Evolutionary conservation across 2,113 vertebrate genomes (phyloP).

Genomic region (Melanerpes formicivorus): DNA sequence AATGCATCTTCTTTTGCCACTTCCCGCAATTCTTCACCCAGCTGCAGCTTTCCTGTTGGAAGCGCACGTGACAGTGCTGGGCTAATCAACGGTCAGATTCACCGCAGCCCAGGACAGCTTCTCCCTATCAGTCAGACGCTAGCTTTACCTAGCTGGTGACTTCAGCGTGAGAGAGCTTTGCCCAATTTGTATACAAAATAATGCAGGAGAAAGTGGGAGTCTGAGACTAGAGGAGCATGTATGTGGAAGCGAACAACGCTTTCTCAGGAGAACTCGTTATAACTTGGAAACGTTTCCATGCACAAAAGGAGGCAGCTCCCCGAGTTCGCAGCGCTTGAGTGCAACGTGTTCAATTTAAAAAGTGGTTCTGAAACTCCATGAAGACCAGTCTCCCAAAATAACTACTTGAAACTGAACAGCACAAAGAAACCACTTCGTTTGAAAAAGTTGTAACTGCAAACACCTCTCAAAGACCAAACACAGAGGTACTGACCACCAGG

Average conservation of each 20-base stretch:
- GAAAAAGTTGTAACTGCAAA: neutral
- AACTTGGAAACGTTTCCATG: neutral
- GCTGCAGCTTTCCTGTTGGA: neutral
- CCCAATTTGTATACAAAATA: neutral
- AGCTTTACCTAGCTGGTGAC: neutral
- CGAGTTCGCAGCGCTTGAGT: neutral
- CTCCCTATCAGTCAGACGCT: neutral
- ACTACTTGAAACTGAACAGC: neutral
- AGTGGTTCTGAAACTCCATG: neutral
- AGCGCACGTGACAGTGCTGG: neutral
- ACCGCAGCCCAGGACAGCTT: neutral
- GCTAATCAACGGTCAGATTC: neutral
- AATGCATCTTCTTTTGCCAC: neutral
- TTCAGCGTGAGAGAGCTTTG: neutral
- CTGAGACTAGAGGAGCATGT: fast-evolving
- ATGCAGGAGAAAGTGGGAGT: neutral
- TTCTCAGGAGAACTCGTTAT: neutral
- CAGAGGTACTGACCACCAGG: fast-evolving
- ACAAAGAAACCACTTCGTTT: neutral
- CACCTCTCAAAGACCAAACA: neutral
- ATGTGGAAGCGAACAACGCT: neutral
- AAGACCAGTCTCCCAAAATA: neutral
- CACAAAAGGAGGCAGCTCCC: neutral
- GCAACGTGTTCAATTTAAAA: neutral
- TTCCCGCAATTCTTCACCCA: neutral